Percentiles rank a stretch among this genome's conserved stretches.
Evolutionary conservation across 2,113 vertebrate species (phyloP).

Genomic region (Micromys minutus): DNA sequence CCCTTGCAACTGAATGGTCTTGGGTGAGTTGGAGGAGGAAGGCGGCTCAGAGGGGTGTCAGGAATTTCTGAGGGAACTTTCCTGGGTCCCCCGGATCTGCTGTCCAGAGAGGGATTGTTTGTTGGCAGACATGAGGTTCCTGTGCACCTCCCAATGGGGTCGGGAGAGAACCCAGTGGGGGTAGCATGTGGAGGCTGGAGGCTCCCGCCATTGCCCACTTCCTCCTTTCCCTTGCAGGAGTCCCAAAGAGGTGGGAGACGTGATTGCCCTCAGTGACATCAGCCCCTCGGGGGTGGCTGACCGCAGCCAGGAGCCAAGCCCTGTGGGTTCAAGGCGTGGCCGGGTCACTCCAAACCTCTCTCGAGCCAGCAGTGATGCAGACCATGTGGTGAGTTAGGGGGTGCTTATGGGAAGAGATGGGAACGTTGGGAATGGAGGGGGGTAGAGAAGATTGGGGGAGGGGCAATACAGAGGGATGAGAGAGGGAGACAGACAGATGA

Average conservation of each 20-base stretch:
- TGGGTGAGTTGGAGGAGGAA: slow-evolving; percentile 86
- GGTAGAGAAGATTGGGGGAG: not conserved
- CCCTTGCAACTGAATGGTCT: slow-evolving; percentile 92
- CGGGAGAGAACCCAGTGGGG: not conserved
- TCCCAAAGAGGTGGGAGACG: slow-evolving; percentile 90
- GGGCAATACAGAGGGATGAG: not conserved
- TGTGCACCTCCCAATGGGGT: no score
- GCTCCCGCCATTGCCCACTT: accelerated
- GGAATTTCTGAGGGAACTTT: slow-evolving; percentile 10
- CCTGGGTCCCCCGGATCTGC: slow-evolving; percentile 89
- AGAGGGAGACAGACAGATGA: not conserved
- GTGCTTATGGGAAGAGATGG: not conserved
- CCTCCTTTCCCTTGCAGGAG: slow-evolving; percentile 80
- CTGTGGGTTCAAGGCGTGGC: slow-evolving; percentile 76
- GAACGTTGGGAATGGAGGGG: not conserved
- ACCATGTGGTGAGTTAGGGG: slow-evolving; percentile 73
- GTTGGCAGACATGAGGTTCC: not conserved
- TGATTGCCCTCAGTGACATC: slow-evolving; percentile 89
- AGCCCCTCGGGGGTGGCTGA: slow-evolving; percentile 76
- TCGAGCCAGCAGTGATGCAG: slow-evolving; percentile 81
- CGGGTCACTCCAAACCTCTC: slow-evolving; percentile 80
- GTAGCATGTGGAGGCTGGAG: not conserved
- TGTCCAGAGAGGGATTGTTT: slow-evolving; percentile 88
- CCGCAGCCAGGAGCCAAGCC: slow-evolving; percentile 80
- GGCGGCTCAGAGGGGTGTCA: not conserved